Percentiles rank a stretch among this genome's conserved stretches.
phyloP scores from a whole-genome alignment of 2,888 invertebrate species.

The Lacanobia oleracea region DNA sequence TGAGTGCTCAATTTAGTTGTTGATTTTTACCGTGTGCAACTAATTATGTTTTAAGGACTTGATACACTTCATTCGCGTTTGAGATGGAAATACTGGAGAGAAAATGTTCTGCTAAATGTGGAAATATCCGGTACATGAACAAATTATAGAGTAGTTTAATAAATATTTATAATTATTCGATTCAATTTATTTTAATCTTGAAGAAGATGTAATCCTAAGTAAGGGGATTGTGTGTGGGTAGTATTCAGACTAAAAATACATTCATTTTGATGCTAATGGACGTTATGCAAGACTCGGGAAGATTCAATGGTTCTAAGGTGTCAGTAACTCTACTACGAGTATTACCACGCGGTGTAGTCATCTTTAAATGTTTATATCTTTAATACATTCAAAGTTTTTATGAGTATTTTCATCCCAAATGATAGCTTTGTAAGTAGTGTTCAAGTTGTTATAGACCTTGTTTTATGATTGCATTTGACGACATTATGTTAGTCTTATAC shows the following conservation, averaged over 20 bases:
- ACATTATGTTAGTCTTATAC: conserved; percentile 74
- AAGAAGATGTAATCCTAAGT: background rate
- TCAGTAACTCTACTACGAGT: background rate
- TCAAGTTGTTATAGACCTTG: conserved; percentile 63
- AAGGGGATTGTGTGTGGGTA: background rate
- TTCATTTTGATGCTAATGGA: background rate
- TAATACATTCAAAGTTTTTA: background rate
- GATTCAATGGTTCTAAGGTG: background rate
- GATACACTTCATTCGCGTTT: conserved; percentile 59
- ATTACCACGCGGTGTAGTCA: background rate
- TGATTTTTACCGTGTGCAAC: conserved; percentile 75
- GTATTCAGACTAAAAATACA: background rate
- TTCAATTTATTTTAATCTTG: background rate
- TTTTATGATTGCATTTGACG: conserved; percentile 78
- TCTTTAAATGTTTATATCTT: background rate
- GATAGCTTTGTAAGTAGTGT: conserved; percentile 53
- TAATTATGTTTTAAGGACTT: conserved; percentile 69
- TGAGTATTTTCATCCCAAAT: conserved; percentile 53
- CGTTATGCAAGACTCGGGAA: background rate
- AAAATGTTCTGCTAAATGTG: background rate
- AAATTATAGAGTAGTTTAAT: background rate
- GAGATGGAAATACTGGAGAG: conserved; percentile 49
- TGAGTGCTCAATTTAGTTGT: conserved; percentile 85
- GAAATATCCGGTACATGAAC: background rate
- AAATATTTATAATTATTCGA: background rate